Percentiles rank a stretch among this genome's conserved stretches.
Conservation (phyloP, 2,113 vertebrate species). For the Craseonycteris thonglongyai region DNA sequence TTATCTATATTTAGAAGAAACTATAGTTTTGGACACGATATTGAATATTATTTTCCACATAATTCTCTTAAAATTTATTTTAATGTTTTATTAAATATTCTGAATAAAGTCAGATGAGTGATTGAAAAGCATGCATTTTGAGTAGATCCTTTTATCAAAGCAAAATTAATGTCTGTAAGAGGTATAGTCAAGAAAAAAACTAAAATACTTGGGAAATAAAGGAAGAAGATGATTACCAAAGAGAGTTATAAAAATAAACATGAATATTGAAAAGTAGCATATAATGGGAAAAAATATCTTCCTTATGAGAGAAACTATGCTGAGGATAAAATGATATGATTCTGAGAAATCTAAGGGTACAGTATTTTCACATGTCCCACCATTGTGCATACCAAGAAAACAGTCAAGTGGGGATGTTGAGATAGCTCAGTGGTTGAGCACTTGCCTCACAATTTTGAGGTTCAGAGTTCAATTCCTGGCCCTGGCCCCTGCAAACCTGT, state of each 20-base stretch:
- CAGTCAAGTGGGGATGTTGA: too few relatives aligned
- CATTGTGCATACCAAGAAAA: background rate
- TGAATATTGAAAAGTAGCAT: background rate
- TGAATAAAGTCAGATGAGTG: background rate
- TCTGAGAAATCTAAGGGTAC: background rate
- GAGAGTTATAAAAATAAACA: background rate
- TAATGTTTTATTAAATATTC: background rate
- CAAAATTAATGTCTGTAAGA: background rate
- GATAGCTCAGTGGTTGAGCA: too few relatives aligned
- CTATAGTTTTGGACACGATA: background rate
- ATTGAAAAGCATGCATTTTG: background rate
- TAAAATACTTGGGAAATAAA: background rate
- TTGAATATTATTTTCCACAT: background rate
- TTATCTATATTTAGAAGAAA: slow-evolving; percentile 1
- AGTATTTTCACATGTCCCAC: background rate
- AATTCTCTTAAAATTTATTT: background rate
- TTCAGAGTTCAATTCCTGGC: too few relatives aligned
- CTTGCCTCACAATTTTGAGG: too few relatives aligned
- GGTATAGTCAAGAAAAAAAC: background rate
- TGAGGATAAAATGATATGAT: background rate
- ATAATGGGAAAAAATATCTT: background rate
- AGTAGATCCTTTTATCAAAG: background rate
- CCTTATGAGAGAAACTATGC: background rate
- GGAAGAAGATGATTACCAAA: background rate
- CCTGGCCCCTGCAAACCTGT: too few relatives aligned